Base-by-base conservation (phyloP, 2,888 invertebrate genomes). In the Eilema depressum region DNA sequence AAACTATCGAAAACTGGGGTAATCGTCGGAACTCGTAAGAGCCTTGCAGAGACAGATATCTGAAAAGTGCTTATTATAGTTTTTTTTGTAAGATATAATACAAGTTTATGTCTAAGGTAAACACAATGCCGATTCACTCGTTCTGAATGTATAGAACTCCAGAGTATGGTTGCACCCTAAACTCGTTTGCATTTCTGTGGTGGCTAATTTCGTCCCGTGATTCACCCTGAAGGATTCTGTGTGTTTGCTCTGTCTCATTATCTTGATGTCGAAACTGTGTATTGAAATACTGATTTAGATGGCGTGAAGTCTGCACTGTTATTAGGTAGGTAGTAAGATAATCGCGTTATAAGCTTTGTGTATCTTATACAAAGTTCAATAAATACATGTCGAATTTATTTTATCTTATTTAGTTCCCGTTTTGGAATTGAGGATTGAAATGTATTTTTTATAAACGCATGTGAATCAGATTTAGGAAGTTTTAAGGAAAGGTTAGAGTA, bases 131-230 rank as follows among this genome's bases (percentile, higher is more conserved):
- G 4, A 41, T 41, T 14, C 25, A 37, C 3, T 25, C 14, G 30
- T 30, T 53, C 28, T n/a, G 14, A 33, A 66, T 56, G 14, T 66
- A 20, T 30, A 33, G 56, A 53, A 30, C 23, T 25, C 17, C 4
- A 57, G n/a, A 37, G 60, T 61, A 14, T 47, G 28, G 7, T 57
- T 33, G 41, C 61, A 59, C 33, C 41, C 61, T 70, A 37, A 62
- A 37, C 1, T 17, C n/a, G 37, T 20, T 57, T 63, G 63, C 59
- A 68, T 69, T 47, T 56, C 60, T 57, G 41, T 53, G 64, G 57
- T 69, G 28, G 70, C 67, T 77, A 79, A 82, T 76, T 82, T 65
- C 3, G 66, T 64, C 47, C 41, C 20, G 68, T 79, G 79, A 79
- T n/a, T 79, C 82, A 79, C 56, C 26, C 60, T 11, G 8, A 61